These are phyloP conservation scores for Alligator mississippiensis DNA, from an alignment of 2,113 vertebrate species.

Conservation along the genomic window DNA sequence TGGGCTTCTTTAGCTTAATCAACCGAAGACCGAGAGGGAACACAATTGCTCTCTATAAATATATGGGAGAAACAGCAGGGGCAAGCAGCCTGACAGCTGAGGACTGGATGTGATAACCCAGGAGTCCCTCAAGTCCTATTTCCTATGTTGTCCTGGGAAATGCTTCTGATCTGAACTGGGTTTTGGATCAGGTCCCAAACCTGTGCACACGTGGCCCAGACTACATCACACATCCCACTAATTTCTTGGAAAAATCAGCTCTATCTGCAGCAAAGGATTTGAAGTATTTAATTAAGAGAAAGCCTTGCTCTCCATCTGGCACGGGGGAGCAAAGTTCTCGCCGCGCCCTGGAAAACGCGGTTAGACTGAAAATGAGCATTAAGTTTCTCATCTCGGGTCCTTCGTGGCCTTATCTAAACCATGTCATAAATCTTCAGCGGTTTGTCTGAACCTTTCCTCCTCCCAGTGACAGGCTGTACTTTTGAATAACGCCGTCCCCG, in stretches of 20 bases:
- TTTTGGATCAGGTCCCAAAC: constrained; percentile 46
- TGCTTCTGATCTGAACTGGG: neutral
- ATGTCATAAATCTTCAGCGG: constrained; percentile 64
- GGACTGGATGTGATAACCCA: too few species aligned
- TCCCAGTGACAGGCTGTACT: constrained; percentile 51
- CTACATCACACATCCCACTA: neutral
- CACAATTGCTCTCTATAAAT: too few species aligned
- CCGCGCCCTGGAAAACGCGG: neutral
- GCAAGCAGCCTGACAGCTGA: too few species aligned
- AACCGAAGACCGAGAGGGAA: too few species aligned
- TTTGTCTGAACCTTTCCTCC: constrained; percentile 56
- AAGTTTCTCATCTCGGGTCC: constrained; percentile 6
- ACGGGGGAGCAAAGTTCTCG: constrained; percentile 2
- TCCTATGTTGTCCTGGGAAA: neutral
- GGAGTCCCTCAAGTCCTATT: too few species aligned
- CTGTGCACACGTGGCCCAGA: neutral
- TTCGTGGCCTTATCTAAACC: constrained; percentile 56
- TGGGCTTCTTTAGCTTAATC: too few species aligned
- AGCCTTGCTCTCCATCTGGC: neutral
- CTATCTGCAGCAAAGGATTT: neutral
- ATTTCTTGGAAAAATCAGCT: constrained; percentile 26
- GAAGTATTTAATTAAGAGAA: constrained; percentile 22
- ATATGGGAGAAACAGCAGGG: too few species aligned
- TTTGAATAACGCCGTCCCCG: constrained; percentile 59
- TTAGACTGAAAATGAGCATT: neutral